Conservation (phyloP, 2,113 vertebrate genomes). For the Dendropsophus ebraccatus region DNA sequence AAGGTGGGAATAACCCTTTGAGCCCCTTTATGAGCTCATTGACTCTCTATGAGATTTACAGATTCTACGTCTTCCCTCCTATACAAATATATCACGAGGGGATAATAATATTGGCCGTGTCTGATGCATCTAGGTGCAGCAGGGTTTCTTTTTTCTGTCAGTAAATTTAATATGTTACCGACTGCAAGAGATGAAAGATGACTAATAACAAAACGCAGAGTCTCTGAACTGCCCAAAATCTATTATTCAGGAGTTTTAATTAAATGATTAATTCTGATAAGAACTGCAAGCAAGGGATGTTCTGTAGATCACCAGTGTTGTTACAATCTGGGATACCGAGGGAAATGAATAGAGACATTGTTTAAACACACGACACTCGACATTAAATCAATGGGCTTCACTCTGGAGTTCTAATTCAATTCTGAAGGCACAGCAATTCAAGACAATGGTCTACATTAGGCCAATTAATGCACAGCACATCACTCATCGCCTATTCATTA, state of each 20-base stretch:
- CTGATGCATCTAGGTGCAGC: background rate
- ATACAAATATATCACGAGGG: background rate
- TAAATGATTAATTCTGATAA: constrained; percentile 39
- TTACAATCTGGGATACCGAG: constrained; percentile 20
- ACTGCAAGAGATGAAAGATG: background rate
- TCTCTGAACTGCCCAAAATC: constrained; percentile 17
- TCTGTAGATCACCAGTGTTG: background rate
- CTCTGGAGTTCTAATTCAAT: constrained; percentile 37
- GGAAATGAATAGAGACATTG: constrained; percentile 22
- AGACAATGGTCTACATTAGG: constrained; percentile 41
- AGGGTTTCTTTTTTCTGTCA: background rate
- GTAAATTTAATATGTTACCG: background rate
- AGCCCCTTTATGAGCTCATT: no score
- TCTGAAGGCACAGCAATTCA: constrained; percentile 38
- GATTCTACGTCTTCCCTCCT: background rate
- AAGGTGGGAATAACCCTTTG: no score
- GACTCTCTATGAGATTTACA: no score
- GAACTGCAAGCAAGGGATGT: constrained; percentile 30
- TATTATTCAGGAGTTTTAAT: constrained; percentile 39
- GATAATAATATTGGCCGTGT: background rate
- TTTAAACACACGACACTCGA: constrained; percentile 20
- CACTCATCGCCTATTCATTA: constrained; percentile 44
- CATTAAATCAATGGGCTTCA: constrained; percentile 47
- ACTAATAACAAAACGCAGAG: background rate
- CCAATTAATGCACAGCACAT: constrained; percentile 39